Evolutionary conservation across 2,113 vertebrate species (phyloP).

Genomic region (Sander vitreus): DNA sequence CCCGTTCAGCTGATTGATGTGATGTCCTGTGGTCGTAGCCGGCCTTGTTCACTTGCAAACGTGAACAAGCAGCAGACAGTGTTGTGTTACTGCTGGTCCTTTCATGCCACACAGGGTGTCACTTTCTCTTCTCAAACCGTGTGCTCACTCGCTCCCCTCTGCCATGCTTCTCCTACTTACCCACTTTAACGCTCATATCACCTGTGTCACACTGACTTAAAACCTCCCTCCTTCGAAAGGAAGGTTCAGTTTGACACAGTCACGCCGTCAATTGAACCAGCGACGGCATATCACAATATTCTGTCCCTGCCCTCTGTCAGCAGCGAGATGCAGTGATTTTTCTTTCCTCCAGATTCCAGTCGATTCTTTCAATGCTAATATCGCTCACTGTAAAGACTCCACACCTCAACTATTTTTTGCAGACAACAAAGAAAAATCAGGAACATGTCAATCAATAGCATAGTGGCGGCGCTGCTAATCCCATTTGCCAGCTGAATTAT

Average conservation of each 20-base stretch:
- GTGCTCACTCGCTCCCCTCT: background rate
- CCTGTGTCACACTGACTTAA: conserved; percentile 13
- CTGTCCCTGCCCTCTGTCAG: background rate
- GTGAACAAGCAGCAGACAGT: conserved; percentile 30
- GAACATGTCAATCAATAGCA: conserved; percentile 52
- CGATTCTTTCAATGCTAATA: background rate
- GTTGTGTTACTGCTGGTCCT: conserved; percentile 44
- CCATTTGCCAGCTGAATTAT: conserved; percentile 73
- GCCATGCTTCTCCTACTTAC: background rate
- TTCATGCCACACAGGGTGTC: conserved; percentile 30
- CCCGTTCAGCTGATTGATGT: conserved; percentile 38
- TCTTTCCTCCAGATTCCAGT: too few species aligned
- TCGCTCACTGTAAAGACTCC: background rate
- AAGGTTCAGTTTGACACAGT: background rate
- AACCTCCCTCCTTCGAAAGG: background rate
- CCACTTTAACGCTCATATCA: background rate
- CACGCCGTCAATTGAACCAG: conserved; percentile 5
- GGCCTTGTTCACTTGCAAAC: conserved; percentile 28
- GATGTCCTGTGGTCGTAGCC: conserved; percentile 43
- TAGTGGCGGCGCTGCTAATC: conserved; percentile 50
- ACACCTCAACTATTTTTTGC: conserved; percentile 20
- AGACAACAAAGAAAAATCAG: conserved; percentile 36
- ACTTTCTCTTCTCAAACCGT: conserved; percentile 4
- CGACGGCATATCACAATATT: background rate
- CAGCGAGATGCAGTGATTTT: background rate